Conservation (phyloP, 1,140 invertebrate species). For the Protaetia brevitarsis region DNA sequence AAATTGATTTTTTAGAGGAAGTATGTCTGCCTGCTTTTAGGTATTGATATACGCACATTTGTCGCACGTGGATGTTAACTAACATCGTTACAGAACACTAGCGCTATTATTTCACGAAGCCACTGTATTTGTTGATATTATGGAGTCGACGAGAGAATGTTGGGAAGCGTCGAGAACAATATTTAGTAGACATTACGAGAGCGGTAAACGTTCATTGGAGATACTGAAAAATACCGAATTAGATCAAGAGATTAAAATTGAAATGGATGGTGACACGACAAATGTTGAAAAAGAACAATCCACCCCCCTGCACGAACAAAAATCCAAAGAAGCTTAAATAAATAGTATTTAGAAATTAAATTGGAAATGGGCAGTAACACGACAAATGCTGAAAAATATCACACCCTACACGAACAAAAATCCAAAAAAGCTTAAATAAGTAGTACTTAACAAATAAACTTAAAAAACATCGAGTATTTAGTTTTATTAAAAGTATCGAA, state of each 20-base stretch:
- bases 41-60: conserved; percentile 32
- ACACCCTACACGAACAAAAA: too few relatives aligned
- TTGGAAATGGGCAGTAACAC: too few relatives aligned
- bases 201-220: not conserved
- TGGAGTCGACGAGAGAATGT: conserved; percentile 35
- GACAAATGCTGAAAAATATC: too few relatives aligned
- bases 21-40: conserved; percentile 49
- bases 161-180: conserved; percentile 39
- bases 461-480: too few relatives aligned
- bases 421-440: too few relatives aligned
- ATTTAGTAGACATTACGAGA: conserved; percentile 27
- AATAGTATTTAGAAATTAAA: too few relatives aligned
- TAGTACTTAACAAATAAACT: too few relatives aligned
- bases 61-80: not conserved
- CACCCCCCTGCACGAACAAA: too few relatives aligned
- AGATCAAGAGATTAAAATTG: not conserved
- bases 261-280: not conserved
- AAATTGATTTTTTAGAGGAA: conserved; percentile 72
- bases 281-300: not conserved
- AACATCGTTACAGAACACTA: conserved; percentile 44
- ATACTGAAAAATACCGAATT: not conserved
- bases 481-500: too few relatives aligned
- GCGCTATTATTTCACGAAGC: conserved; percentile 43
- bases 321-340: too few relatives aligned
- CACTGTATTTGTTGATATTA: conserved; percentile 33